Conservation (phyloP, 1,140 invertebrate species). For the Penaeus indicus region DNA sequence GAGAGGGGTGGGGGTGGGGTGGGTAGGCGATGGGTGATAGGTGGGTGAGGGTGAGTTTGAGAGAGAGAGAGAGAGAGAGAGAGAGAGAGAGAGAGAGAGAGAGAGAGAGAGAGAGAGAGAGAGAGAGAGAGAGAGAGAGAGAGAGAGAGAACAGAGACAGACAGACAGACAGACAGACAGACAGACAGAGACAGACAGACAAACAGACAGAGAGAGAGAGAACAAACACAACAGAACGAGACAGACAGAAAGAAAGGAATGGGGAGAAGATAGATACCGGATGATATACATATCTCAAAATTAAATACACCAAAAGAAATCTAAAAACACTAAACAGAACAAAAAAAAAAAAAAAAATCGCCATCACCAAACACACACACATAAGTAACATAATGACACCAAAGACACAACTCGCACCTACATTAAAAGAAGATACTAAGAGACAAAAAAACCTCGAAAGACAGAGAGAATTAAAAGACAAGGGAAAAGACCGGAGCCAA, state of each 20-base stretch:
- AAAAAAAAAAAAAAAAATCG: too few species aligned
- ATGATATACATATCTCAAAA: too few species aligned
- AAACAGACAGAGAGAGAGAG: slow-evolving; percentile 43
- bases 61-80: neutral
- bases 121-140: slow-evolving; percentile 24
- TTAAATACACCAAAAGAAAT: too few species aligned
- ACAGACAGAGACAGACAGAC: neutral
- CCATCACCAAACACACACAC: too few species aligned
- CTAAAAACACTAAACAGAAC: too few species aligned
- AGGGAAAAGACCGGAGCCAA: neutral
- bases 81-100: neutral
- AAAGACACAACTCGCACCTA: too few species aligned
- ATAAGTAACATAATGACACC: too few species aligned
- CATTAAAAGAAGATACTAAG: too few species aligned
- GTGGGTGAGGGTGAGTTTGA: neutral
- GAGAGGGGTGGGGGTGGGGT: neutral
- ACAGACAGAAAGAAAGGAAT: neutral
- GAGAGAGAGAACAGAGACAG: slow-evolving; percentile 37
- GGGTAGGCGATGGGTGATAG: neutral
- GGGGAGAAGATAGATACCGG: neutral
- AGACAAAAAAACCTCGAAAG: neutral
- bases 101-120: neutral
- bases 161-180: neutral
- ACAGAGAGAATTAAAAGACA: neutral
- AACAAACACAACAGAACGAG: neutral